These are phyloP conservation scores for Hucho hucho DNA, from an alignment of 2,113 vertebrate genomes.

Conservation along the genomic window DNA sequence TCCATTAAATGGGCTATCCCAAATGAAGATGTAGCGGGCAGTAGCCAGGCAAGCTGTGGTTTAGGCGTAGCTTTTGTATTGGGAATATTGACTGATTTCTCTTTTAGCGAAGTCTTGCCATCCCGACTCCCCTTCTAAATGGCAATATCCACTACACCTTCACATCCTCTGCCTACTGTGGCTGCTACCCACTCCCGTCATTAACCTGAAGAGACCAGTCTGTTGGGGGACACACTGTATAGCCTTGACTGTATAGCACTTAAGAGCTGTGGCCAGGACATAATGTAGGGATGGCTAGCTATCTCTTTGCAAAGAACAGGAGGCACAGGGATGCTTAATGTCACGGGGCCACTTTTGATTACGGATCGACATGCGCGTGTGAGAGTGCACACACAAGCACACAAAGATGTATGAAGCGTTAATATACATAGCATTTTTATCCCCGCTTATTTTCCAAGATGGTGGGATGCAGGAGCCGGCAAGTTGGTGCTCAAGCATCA, in stretches of 20 bases:
- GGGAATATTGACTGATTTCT: no score
- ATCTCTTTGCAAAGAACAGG: slow-evolving; percentile 61
- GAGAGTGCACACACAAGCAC: slow-evolving; percentile 61
- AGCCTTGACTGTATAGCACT: neutral
- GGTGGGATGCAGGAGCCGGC: slow-evolving; percentile 49
- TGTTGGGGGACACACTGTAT: no score
- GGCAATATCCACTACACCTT: no score
- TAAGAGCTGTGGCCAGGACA: neutral
- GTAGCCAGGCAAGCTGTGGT: slow-evolving; percentile 28
- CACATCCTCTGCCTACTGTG: neutral
- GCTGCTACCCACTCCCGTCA: slow-evolving; percentile 42
- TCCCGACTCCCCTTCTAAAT: no score
- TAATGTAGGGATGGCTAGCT: slow-evolving; percentile 17
- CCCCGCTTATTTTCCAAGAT: slow-evolving; percentile 49
- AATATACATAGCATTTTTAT: slow-evolving; percentile 44
- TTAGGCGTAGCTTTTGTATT: no score
- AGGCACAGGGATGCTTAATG: slow-evolving; percentile 69
- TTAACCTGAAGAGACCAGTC: slow-evolving; percentile 1
- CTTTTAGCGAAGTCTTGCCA: no score
- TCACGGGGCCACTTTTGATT: slow-evolving; percentile 63
- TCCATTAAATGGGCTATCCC: slow-evolving; percentile 27
- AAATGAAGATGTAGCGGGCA: slow-evolving; percentile 43
- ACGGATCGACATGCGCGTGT: slow-evolving; percentile 62
- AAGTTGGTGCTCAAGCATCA: slow-evolving; percentile 32
- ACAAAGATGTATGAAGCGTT: slow-evolving; percentile 62